Base-by-base conservation (phyloP, 2,113 vertebrate genomes). In the Erpornis zantholeuca region DNA sequence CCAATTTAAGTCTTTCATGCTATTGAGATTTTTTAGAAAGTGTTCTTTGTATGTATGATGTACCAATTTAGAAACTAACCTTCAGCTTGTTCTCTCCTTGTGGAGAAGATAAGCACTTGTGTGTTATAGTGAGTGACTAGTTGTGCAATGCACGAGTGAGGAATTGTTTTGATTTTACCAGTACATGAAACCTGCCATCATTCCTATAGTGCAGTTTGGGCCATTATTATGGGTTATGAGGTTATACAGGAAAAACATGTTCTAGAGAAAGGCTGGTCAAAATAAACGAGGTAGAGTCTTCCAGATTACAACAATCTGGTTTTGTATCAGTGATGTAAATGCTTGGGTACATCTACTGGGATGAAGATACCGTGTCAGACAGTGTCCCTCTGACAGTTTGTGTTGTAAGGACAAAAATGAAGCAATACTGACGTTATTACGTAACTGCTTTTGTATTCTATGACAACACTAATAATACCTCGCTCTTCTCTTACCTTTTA, bases 221-320 rank as follows among this genome's bases (percentile, higher is more conserved):
- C 92, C 88, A 93, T 98, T 98, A 98, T 97, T 96, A 96, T 64
- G 79, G 95, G 83, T 97, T 97, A 94, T 76, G 94, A 96, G 94
- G 91, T 94, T 86, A 95, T 96, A 98, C 97, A 96, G 97, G 97
- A 97, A 98, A 98, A 98, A 98, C 97, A 65, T 87, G 97, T 97
- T 98, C 94, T 69, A 60, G 94, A 94, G 95, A 94, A 92, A 56
- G 64, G 91, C 82, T 91, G 97, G 93, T 96, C 93, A 91, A 73
- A 96, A 59, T 93, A 95, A 96, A 93, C 3, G 33, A 94, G 90
- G 92, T 52, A 84, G 72, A 82, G 76, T 59, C 82, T 83, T 66
- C 29, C 59, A 78, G 80, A 47, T 64, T 12, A 49, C n/a, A 83
- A 9, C 70, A 88, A 92, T 95, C 90, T 88, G 86, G 52, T 50